These are phyloP conservation scores for Pygoscelis adeliae DNA, from an alignment of 2,113 vertebrate genomes.

Conservation along the genomic window DNA sequence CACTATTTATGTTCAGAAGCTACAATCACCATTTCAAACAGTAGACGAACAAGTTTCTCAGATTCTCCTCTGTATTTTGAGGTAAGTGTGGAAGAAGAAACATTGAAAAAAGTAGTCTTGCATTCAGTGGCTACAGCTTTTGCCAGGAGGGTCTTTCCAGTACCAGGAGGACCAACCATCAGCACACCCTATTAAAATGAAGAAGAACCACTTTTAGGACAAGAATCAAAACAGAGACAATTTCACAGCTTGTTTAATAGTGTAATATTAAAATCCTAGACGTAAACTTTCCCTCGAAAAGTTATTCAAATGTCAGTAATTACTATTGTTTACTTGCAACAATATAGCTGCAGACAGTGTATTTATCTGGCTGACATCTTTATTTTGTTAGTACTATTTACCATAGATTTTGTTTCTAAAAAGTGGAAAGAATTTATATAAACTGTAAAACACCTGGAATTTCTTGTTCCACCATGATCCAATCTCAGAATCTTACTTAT, in stretches of 20 bases:
- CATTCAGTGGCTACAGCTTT: constrained; percentile 98
- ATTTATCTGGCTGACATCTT: background rate
- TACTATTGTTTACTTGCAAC: background rate
- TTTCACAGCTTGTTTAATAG: background rate
- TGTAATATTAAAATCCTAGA: background rate
- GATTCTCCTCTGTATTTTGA: constrained; percentile 98
- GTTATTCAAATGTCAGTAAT: background rate
- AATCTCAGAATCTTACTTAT: background rate
- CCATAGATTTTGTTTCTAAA: background rate
- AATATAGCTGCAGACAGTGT: background rate
- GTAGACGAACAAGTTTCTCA: constrained; percentile 94
- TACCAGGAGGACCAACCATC: constrained; percentile 98
- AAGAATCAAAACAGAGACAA: background rate
- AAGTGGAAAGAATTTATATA: background rate
- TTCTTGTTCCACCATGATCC: background rate
- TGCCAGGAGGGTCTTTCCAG: constrained; percentile 94
- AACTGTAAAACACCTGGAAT: background rate
- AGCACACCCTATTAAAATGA: constrained; percentile 85
- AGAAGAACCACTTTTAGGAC: background rate
- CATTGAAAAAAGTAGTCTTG: constrained; percentile 97
- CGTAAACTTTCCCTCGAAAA: background rate
- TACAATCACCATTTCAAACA: constrained; percentile 94
- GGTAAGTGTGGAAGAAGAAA: constrained; percentile 95
- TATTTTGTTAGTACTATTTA: background rate
- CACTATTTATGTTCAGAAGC: background rate